Percentiles rank a stretch among this genome's conserved stretches.
Evolutionary conservation across 2,888 invertebrate genomes (phyloP).

Genomic region (Actias luna): DNA sequence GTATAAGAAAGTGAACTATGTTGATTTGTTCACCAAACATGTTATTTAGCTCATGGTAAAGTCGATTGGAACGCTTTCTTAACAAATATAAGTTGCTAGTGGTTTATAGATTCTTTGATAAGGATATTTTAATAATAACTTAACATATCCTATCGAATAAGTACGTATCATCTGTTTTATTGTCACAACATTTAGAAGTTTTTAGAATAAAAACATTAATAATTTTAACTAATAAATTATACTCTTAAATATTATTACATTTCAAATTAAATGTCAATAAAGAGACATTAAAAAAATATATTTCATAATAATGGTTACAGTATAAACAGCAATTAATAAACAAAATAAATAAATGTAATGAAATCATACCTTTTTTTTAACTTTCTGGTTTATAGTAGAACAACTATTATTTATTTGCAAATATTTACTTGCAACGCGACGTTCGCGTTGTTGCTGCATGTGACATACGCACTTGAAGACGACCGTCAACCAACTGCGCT

Average conservation of each 20-base stretch:
- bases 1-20: neutral
- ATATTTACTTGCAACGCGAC: neutral
- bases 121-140: neutral
- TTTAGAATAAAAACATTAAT: neutral
- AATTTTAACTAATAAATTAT: too few species aligned
- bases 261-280: too few species aligned
- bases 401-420: neutral
- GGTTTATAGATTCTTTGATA: neutral
- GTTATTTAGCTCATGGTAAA: neutral
- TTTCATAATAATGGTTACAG: neutral
- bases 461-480: conserved; percentile 21
- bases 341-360: neutral
- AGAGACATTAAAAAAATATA: neutral
- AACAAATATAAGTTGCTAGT: neutral
- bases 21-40: neutral
- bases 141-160: neutral
- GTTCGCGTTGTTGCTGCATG: neutral
- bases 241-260: neutral
- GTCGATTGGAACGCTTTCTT: neutral
- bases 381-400: neutral
- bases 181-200: neutral
- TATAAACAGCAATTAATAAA: neutral
- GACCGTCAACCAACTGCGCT: conserved; percentile 29
- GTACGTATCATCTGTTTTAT: neutral
- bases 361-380: neutral